Evolutionary conservation across 1,140 invertebrate genomes (phyloP).

Genomic region (Magallana ariakensis): DNA sequence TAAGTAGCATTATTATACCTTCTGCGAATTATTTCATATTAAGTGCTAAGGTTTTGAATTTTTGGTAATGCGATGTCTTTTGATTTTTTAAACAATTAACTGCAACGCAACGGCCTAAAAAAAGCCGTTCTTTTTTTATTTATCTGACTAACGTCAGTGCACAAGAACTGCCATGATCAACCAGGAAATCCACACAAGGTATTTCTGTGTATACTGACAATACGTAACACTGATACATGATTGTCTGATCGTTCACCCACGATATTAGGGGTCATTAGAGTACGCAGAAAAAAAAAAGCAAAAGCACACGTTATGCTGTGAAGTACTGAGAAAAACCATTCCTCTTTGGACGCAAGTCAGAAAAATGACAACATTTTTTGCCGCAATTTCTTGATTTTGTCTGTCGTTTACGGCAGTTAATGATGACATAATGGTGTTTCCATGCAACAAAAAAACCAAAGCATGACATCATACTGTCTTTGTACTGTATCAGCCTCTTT

Average conservation of each 20-base stretch:
- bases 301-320: background rate
- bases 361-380: background rate
- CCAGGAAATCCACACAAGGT: too few relatives aligned
- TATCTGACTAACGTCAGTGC: too few relatives aligned
- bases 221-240: background rate
- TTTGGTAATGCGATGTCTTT: too few relatives aligned
- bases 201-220: background rate
- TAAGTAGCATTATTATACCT: too few relatives aligned
- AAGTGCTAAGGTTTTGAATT: too few relatives aligned
- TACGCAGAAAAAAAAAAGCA: background rate
- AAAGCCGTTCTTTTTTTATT: too few relatives aligned
- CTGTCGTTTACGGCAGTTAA: background rate
- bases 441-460: too few relatives aligned
- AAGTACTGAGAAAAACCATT: background rate
- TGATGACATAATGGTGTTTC: background rate
- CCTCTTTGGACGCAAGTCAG: background rate
- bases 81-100: too few relatives aligned
- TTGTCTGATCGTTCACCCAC: background rate
- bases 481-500: background rate
- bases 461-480: too few relatives aligned
- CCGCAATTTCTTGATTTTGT: background rate
- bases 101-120: too few relatives aligned
- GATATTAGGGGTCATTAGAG: background rate
- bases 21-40: too few relatives aligned
- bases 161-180: too few relatives aligned